Evolutionary conservation across 2,113 vertebrate genomes (phyloP).

Genomic region (Spea bombifrons): DNA sequence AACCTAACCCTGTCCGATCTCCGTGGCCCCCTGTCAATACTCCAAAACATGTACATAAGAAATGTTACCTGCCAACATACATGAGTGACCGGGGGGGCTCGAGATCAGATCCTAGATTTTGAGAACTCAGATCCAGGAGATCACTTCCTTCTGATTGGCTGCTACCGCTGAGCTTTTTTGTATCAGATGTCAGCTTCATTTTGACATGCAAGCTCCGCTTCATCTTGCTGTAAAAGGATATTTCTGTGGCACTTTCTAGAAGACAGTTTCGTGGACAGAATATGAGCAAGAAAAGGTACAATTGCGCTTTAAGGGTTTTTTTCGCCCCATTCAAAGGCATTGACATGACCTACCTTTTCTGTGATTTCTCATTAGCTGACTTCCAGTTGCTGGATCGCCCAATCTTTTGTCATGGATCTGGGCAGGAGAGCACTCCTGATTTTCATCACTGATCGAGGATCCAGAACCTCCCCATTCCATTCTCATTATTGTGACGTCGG

Average conservation of each 20-base stretch:
- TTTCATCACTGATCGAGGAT: conserved; percentile 14
- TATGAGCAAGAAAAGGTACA: too few relatives aligned
- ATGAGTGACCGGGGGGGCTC: neutral
- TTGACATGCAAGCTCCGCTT: conserved; percentile 21
- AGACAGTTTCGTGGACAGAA: neutral
- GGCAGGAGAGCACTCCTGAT: neutral
- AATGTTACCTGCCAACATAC: neutral
- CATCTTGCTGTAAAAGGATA: conserved; percentile 31
- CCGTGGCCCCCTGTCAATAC: too few relatives aligned
- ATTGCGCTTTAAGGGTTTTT: too few relatives aligned
- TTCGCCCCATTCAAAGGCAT: too few relatives aligned
- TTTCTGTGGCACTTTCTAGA: neutral
- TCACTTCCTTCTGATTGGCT: conserved; percentile 1
- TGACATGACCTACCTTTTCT: too few relatives aligned
- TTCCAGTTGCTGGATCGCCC: too few relatives aligned
- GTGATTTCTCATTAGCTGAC: too few relatives aligned
- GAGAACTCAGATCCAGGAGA: neutral
- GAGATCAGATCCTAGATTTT: neutral
- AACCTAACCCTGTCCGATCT: too few relatives aligned
- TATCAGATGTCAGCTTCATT: neutral
- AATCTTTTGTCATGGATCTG: neutral
- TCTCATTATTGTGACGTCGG: neutral
- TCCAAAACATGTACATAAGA: neutral
- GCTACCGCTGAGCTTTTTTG: neutral
- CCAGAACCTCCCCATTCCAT: conserved; percentile 3